phyloP scores from a whole-genome alignment of 2,888 invertebrate genomes.

The Sylvicola fuscatus region DNA sequence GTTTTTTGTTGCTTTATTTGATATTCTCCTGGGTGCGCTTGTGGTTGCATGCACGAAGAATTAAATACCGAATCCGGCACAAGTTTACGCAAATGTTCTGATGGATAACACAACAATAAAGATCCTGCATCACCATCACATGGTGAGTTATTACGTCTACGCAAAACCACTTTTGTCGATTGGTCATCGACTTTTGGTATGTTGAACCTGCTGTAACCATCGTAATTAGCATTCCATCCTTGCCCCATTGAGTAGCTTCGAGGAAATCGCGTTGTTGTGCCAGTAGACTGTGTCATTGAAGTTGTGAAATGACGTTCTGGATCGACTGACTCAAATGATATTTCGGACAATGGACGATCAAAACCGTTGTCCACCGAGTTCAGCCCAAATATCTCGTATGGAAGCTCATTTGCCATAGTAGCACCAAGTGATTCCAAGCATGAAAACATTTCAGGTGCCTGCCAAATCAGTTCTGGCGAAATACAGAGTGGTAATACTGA shows the following conservation, averaged over 20 bases:
- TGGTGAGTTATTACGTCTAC: constrained; percentile 48
- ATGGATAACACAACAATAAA: constrained; percentile 63
- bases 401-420: constrained; percentile 20
- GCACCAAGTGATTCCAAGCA: constrained; percentile 23
- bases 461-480: constrained; percentile 23
- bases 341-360: constrained; percentile 25
- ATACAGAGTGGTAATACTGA: constrained; percentile 14
- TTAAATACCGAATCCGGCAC: constrained; percentile 39
- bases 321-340: constrained; percentile 23
- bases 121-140: constrained; percentile 31
- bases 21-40: too few relatives aligned
- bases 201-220: neutral
- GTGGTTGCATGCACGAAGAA: constrained; percentile 10
- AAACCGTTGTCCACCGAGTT: constrained; percentile 20
- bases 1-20: too few relatives aligned
- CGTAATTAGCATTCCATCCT: constrained; percentile 18
- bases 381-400: constrained; percentile 24
- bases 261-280: constrained; percentile 37
- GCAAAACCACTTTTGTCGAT: constrained; percentile 23
- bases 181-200: neutral
- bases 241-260: constrained; percentile 76
- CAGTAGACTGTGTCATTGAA: constrained; percentile 6
- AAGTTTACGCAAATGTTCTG: constrained; percentile 63
- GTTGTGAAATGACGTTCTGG: constrained; percentile 13
- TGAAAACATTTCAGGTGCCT: constrained; percentile 23